Percentiles rank a stretch among this genome's conserved stretches.
Conservation (phyloP, 1,140 invertebrate genomes). For the Xylocopa sonorina region DNA sequence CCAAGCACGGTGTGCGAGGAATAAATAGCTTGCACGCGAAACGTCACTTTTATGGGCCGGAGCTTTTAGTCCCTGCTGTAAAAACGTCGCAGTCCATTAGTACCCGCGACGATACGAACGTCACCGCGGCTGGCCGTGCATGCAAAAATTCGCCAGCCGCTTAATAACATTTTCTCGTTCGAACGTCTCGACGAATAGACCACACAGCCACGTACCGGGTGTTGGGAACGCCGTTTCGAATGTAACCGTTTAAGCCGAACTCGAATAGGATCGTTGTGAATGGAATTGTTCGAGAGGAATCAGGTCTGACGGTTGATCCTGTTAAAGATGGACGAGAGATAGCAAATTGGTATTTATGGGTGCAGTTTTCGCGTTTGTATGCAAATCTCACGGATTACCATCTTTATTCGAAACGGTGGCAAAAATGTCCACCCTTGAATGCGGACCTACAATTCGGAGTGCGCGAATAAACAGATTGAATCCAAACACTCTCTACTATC, state of each 20-base stretch:
- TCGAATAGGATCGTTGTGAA: background rate
- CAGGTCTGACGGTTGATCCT: background rate
- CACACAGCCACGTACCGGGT: background rate
- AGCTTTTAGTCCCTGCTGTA: slow-evolving; percentile 70
- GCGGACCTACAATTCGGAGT: too few species aligned
- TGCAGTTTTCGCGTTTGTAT: background rate
- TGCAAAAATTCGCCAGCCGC: slow-evolving; percentile 46
- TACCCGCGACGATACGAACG: slow-evolving; percentile 52
- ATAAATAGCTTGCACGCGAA: slow-evolving; percentile 65
- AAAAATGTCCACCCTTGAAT: too few species aligned
- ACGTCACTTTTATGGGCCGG: slow-evolving; percentile 68
- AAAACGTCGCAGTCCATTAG: slow-evolving; percentile 73
- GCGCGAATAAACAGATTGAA: too few species aligned
- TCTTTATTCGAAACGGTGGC: too few species aligned
- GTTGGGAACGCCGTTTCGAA: background rate
- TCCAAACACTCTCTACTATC: too few species aligned
- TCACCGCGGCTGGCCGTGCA: slow-evolving; percentile 48
- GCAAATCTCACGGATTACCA: background rate
- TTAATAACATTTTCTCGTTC: slow-evolving; percentile 37
- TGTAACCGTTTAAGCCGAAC: background rate
- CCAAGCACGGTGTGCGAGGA: slow-evolving; percentile 39
- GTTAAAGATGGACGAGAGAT: background rate
- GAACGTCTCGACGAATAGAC: slow-evolving; percentile 26
- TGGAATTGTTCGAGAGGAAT: too few species aligned
- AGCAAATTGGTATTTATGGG: background rate